A percentile compares a stretch with the other conserved stretches of the same genome.
Conservation (phyloP, 2,113 vertebrate species). For the Cepphus grylle region DNA sequence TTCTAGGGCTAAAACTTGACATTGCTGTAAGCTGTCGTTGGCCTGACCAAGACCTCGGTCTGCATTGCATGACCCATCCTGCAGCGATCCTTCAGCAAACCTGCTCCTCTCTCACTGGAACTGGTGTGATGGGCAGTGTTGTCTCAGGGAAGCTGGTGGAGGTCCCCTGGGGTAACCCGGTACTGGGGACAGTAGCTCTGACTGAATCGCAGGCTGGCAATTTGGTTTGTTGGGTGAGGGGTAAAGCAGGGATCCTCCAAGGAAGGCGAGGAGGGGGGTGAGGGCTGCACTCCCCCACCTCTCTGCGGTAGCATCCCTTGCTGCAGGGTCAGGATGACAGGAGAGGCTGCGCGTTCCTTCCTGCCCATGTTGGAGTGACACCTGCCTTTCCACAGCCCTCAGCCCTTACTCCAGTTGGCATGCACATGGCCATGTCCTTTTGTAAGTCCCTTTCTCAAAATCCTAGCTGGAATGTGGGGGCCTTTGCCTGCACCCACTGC, state of each 20-base stretch:
- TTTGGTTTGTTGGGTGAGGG: not conserved
- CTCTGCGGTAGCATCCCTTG: not conserved
- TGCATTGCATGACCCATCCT: not conserved
- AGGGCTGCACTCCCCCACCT: rapidly evolving
- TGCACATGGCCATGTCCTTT: not conserved
- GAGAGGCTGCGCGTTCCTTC: not conserved
- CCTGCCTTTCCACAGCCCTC: not conserved
- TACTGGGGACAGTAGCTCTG: not conserved
- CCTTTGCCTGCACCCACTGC: not conserved
- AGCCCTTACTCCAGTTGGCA: not conserved
- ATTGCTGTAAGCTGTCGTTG: no score
- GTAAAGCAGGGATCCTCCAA: not conserved
- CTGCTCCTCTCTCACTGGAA: not conserved
- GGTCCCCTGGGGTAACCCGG: not conserved
- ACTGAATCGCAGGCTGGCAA: not conserved
- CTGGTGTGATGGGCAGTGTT: not conserved
- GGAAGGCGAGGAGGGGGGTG: not conserved
- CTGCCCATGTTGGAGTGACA: not conserved
- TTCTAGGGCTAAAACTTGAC: not conserved
- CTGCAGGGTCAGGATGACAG: not conserved
- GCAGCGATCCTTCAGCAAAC: not conserved
- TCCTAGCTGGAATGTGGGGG: rapidly evolving
- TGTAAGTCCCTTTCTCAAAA: not conserved
- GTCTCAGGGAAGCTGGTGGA: not conserved
- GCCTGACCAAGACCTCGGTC: not conserved